Conservation (phyloP, 2,113 vertebrate genomes). For the Sclerurus mexicanus region DNA sequence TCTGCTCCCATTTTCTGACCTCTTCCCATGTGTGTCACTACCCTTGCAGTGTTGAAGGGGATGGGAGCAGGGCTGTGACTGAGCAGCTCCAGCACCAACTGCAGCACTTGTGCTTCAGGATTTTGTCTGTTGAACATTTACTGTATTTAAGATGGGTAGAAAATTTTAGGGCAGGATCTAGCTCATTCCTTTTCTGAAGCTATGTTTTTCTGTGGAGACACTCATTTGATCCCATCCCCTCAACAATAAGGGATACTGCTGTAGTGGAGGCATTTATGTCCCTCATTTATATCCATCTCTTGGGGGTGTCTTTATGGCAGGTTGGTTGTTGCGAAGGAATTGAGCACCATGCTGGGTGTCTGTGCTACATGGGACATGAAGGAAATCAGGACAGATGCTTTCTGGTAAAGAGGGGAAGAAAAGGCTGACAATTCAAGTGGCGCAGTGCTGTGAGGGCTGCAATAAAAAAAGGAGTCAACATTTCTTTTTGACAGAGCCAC, state of each 20-base stretch:
- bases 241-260: neutral
- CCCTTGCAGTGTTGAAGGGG: neutral
- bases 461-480: neutral
- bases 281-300: neutral
- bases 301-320: neutral
- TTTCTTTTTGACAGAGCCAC: neutral
- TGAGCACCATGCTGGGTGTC: neutral
- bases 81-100: neutral
- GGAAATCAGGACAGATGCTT: neutral
- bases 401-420: neutral
- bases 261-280: neutral
- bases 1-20: neutral
- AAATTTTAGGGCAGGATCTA: neutral
- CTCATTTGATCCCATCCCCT: neutral
- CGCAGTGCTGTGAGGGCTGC: neutral
- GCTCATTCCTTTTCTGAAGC: neutral
- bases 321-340: neutral
- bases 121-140: neutral
- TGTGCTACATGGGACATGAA: neutral
- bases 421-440: neutral
- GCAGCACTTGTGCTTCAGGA: fast-evolving
- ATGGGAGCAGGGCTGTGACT: fast-evolving
- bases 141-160: neutral
- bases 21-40: fast-evolving
- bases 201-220: neutral